Conservation (phyloP, 92 coral and sea anemone species). For the Blastomussa wellsi region DNA sequence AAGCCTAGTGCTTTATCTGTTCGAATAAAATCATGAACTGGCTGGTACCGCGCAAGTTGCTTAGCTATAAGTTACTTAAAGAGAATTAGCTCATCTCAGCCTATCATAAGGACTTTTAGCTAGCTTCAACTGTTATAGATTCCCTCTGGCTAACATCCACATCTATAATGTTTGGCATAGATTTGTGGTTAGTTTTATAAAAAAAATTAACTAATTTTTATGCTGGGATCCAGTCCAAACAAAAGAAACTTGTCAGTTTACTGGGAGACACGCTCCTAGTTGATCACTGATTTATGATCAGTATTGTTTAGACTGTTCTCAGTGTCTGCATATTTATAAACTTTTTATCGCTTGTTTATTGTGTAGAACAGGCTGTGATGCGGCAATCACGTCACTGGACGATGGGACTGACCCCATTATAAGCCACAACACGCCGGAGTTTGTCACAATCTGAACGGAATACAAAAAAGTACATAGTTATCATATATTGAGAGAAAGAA, state of each 20-base stretch:
- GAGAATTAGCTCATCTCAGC: constrained; percentile 11
- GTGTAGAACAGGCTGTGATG: not conserved
- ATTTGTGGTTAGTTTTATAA: not conserved
- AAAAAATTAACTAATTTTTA: not conserved
- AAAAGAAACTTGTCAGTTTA: no score
- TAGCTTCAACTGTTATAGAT: not conserved
- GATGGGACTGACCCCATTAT: not conserved
- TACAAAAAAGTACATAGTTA: no score
- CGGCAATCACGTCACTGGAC: not conserved
- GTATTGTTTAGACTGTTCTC: not conserved
- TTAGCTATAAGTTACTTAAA: constrained; percentile 18
- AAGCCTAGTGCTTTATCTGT: not conserved
- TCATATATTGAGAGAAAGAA: not conserved
- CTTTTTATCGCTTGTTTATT: not conserved
- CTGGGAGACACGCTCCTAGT: not conserved
- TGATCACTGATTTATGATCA: no score
- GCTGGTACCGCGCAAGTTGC: not conserved
- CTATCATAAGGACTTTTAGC: not conserved
- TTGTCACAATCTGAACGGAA: not conserved
- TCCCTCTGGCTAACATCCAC: not conserved
- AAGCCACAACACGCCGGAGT: not conserved
- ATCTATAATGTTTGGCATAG: not conserved
- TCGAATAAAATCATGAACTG: not conserved
- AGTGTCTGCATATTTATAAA: not conserved
- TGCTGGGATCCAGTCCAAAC: not conserved